phyloP scores from a whole-genome alignment of 2,113 vertebrate genomes.

The Hydropotes inermis region DNA sequence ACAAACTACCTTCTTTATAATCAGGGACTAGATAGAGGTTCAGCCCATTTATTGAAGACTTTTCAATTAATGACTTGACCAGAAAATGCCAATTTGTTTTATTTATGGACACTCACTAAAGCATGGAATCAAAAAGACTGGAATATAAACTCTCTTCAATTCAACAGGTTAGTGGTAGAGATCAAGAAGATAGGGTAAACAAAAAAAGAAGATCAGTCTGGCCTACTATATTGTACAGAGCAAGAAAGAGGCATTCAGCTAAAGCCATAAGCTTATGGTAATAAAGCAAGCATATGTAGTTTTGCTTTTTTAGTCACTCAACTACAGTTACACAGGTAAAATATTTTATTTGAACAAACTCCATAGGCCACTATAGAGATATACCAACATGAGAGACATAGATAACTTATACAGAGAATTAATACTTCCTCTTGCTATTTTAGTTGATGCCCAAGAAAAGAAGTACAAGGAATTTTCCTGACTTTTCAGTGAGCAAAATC shows the following conservation, averaged over 20 bases:
- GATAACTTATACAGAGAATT: neutral
- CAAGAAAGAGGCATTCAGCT: neutral
- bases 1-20: neutral
- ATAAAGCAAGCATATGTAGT: neutral
- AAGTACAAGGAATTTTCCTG: neutral
- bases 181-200: neutral
- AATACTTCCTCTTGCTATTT: neutral
- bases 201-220: neutral
- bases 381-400: neutral
- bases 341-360: neutral
- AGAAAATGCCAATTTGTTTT: conserved; percentile 3
- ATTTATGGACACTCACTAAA: conserved; percentile 3
- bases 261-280: neutral
- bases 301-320: neutral
- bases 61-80: neutral
- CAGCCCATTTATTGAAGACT: neutral
- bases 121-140: neutral
- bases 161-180: neutral
- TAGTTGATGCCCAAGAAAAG: neutral
- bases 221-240: neutral
- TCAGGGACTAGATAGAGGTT: neutral
- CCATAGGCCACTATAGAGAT: neutral
- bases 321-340: neutral
- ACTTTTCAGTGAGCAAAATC: neutral
- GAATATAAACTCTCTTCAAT: neutral